Evolutionary conservation across 1,140 invertebrate species (phyloP).

Genomic region (Zaprionus camerounensis): DNA sequence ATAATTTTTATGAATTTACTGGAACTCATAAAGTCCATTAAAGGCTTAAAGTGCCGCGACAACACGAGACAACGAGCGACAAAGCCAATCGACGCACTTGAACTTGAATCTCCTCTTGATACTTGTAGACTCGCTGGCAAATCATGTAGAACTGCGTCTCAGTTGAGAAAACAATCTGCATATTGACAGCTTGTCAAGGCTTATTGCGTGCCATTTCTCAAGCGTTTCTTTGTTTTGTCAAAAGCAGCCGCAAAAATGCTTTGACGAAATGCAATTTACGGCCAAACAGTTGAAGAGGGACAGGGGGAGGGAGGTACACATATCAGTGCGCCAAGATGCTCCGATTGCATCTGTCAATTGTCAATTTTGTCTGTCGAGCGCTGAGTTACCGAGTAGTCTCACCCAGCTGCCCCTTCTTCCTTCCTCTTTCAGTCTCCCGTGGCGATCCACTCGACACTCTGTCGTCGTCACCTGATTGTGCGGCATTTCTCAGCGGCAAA

Average conservation of each 20-base stretch:
- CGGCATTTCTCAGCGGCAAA: slow-evolving; percentile 54
- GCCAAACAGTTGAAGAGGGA: not conserved
- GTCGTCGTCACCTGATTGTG: slow-evolving; percentile 71
- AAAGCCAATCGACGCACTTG: slow-evolving; percentile 68
- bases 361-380: slow-evolving; percentile 60
- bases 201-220: slow-evolving; percentile 57
- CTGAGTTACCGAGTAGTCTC: slow-evolving; percentile 55
- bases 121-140: slow-evolving; percentile 45
- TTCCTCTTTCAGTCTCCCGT: not conserved
- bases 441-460: slow-evolving; percentile 41
- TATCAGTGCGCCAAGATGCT: slow-evolving; percentile 34
- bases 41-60: slow-evolving; percentile 66
- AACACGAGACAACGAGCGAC: slow-evolving; percentile 11
- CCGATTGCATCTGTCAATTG: slow-evolving; percentile 77
- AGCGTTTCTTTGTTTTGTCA: slow-evolving; percentile 62
- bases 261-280: slow-evolving; percentile 79
- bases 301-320: not conserved
- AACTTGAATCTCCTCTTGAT: slow-evolving; percentile 62
- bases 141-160: slow-evolving; percentile 68
- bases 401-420: not conserved
- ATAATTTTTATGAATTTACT: slow-evolving; percentile 45
- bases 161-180: slow-evolving; percentile 66
- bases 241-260: slow-evolving; percentile 73
- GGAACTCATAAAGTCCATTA: slow-evolving; percentile 54
- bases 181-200: slow-evolving; percentile 78